These are phyloP conservation scores for Hypotaenidia philippensis DNA, from an alignment of 2,797 vertebrate species.

Conservation along the genomic window DNA sequence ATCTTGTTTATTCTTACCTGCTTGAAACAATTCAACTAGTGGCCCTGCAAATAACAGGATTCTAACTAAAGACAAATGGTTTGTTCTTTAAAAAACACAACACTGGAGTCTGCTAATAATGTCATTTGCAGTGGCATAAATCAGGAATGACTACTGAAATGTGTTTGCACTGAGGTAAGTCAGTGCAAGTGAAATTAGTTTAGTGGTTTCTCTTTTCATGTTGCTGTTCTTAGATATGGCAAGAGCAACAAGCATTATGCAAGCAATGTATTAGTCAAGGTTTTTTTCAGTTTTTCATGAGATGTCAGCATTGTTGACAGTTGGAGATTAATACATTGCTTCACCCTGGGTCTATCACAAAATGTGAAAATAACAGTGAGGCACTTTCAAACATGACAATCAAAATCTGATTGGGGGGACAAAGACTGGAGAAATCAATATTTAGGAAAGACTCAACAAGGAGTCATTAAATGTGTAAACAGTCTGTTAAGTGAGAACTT, in stretches of 20 bases:
- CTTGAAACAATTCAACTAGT: neutral
- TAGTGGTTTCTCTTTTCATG: neutral
- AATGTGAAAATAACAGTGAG: neutral
- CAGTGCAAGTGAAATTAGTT: neutral
- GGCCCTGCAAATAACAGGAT: neutral
- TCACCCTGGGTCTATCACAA: neutral
- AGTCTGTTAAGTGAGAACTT: neutral
- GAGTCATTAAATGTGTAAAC: neutral
- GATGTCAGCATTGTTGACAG: slow-evolving; percentile 33
- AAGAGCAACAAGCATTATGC: neutral
- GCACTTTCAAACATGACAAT: neutral
- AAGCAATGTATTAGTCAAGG: neutral
- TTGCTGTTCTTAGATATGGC: neutral
- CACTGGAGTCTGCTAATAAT: neutral
- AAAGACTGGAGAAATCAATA: neutral
- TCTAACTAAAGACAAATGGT: neutral
- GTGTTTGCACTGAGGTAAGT: neutral
- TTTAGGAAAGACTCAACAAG: neutral
- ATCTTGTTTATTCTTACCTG: neutral
- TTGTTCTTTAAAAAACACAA: neutral
- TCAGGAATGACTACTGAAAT: neutral
- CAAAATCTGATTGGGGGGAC: neutral
- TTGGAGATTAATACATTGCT: slow-evolving; percentile 15
- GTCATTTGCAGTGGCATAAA: neutral
- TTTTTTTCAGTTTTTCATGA: slow-evolving; percentile 30